Evolutionary conservation across 2,113 vertebrate genomes (phyloP), one percentile per base, ranked within the genome.

Genomic region (Centropus unirufus): DNA sequence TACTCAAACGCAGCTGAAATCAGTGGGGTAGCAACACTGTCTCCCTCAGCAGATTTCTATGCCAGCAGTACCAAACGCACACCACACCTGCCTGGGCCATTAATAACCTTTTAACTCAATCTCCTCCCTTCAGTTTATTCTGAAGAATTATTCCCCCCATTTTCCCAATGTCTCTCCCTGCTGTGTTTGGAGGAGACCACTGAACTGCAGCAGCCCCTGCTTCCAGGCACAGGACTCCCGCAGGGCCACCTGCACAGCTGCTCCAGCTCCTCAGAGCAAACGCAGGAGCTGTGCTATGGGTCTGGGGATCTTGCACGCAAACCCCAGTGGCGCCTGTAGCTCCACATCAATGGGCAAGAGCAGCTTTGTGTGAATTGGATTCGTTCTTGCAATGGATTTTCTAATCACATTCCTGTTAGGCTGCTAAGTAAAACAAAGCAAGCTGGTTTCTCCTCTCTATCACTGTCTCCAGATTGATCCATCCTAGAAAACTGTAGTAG

Each of bases 1-100:
- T 61, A 90, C 94, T 69, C 91, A 63, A 64, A 59, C 17, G 73
- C 76, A 63, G 5, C 80, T 40, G 77, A 52, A 95, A 92, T 94
- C 91, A 49, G 40, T 70, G 76, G 51, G 34, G 47, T 3, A 68
- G 83, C 88, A 80, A 57, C 61, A 62, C 77, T 52, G 79, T 40
- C n/a, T 89, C 72, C 82, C 94, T 83, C 90, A 63, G 68, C 0
- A 63, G 83, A 16, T 75, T 83, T 83, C 69, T 40, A 1, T 19
- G 72, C 49, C 74, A 36, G 55, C 1, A 0, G 8, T 10, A 54
- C 30, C 61, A 36, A 46, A 39, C 6, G 24, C 0, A 4, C 23
- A 23, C 51, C 11, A 3, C 5, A 62, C 79, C 90, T 80, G 72
- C 68, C 72, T 63, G 57, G 51, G 68, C 51, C 90, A 47, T 36